Base-by-base conservation (phyloP, 2,888 invertebrate genomes). In the Cylindroiulus punctatus region DNA sequence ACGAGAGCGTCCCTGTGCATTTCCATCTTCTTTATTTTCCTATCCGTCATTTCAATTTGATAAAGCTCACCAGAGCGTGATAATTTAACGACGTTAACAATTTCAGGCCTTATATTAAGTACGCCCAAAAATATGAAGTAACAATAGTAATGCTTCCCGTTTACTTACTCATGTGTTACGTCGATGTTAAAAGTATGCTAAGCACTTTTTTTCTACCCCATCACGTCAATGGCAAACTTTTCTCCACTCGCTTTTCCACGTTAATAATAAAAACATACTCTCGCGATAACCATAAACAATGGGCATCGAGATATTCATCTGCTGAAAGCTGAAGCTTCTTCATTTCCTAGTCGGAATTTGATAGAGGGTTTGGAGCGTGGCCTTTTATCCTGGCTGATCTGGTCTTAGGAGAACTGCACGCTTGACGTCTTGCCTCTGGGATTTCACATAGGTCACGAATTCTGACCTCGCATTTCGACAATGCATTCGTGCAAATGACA, bases 51-150 rank as follows among this genome's bases (percentile, higher is more conserved):
- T 82, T 82, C 82, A 82, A 82, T 82, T 82, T 82, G 40, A 42
- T 82, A 40, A 82, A 42, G 42, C 82, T 42, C 82, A 82, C 36
- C 82, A 36, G 82, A 82, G 82, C 82, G 82, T 82, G 82, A 82
- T 82, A 82, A 82, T 82, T 82, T 82, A 82, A 82, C 82, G 82
- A 82, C 42, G 82, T 82, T 82, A 82, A 82, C 82, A 82, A 40
- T 82, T 82, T 82, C 82, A 19, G 42, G 36, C 36, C 36, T 36
- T 82, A 32, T 82, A 82, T 82, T 40, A 36, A 65, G 65, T 65
- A 65, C 65, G 65, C 65, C 65, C 65, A 65, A 65, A 65, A 65
- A 65, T 65, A 65, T 65, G 65, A 65, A 65, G 65, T 65, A 65
- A 65, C 65, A 65, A 65, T 65, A 26, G 65, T 65, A 65, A 65